Evolutionary conservation across 2,113 vertebrate species (phyloP).

Genomic region (Mystacornis crossleyi): DNA sequence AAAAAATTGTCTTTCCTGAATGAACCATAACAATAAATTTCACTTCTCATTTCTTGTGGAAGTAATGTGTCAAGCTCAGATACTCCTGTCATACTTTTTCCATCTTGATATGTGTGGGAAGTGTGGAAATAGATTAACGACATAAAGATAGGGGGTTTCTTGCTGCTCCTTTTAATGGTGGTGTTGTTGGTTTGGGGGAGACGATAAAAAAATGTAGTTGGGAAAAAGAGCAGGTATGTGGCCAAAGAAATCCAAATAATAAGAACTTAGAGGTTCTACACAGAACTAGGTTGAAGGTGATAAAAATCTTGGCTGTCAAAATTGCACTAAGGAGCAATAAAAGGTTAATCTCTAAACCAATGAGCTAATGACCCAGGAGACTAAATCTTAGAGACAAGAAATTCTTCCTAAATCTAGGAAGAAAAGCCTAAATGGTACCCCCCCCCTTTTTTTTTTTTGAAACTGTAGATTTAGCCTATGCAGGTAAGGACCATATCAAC

Average conservation of each 20-base stretch:
- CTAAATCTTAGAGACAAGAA: not conserved
- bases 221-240: not conserved
- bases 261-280: not conserved
- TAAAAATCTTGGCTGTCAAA: not conserved
- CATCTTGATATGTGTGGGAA: not conserved
- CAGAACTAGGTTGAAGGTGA: not conserved
- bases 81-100: not conserved
- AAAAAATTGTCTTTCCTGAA: not conserved
- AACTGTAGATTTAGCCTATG: not conserved
- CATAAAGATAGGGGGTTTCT: not conserved
- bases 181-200: not conserved
- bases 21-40: rapidly evolving
- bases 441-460: not conserved
- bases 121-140: not conserved
- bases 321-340: not conserved
- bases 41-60: not conserved
- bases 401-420: not conserved
- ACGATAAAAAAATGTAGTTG: not conserved
- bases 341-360: not conserved
- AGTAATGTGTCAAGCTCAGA: rapidly evolving
- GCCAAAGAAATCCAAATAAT: not conserved
- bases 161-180: not conserved
- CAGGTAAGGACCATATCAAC: not conserved
- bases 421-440: not conserved
- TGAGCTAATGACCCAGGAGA: not conserved